Base-by-base conservation (phyloP, 1,140 invertebrate genomes). In the Ladona fulva region DNA sequence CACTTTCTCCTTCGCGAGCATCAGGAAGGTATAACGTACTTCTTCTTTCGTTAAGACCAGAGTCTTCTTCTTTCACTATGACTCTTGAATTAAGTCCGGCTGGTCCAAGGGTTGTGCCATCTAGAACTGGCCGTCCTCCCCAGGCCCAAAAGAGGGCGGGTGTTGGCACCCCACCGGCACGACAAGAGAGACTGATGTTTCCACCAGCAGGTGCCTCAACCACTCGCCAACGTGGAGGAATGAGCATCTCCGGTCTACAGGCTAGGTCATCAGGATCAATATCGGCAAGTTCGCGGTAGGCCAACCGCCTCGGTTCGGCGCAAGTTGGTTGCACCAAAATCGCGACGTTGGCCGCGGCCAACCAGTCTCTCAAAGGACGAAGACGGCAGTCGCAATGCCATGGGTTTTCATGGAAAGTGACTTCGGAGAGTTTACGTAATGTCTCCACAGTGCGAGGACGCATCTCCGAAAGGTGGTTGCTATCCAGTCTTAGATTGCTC, bases 381-480 rank as follows among this genome's bases (percentile, higher is more conserved):
- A 97, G 83, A 24, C 92, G 90, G 83, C 95, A 97, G 82, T 97
- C 94, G 82, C 95, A 97, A 42, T 91, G 88, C 95, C 95, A 97
- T 0, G 93, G 94, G 86, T 97, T 97, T 77, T 95, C 93, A 80
- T 97, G 94, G 59, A 97, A 85, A 82, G 95, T 93, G 77, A 97
- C 91, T 52, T 92, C 93, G 81, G 93, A 91, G 7, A 97, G 87
- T 25, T 91, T 90, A 77, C 87, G 89, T 12, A 94, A 81, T 7
- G 90, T 89, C 80, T 94, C 91, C 25, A 94, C 90, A 0, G 92
- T 93, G 25, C 88, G 89, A 0, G 91, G 87, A 25, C 90, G 86
- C 29, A 95, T 85, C 59, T 92, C 92, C 24, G 89, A 89, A 25
- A 97, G 85, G 79, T 89, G 88, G 83, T 97, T 97, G 78, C 91